A percentile compares a stretch with the other conserved stretches of the same genome.
Evolutionary conservation across 2,113 vertebrate species (phyloP).

Genomic region (Larimichthys polyactis): DNA sequence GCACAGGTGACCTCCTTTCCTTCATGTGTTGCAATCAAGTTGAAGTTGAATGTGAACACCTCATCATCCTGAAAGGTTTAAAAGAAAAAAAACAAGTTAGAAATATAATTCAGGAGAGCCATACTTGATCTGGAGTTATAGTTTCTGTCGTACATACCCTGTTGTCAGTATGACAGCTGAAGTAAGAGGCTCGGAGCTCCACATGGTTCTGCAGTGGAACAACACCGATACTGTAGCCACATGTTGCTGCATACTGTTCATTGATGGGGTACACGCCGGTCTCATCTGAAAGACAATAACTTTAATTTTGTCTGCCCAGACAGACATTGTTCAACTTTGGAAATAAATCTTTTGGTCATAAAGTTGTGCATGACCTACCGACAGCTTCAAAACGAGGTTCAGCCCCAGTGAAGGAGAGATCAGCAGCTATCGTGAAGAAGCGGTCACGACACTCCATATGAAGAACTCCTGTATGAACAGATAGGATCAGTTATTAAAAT

Average conservation of each 20-base stretch:
- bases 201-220: slow-evolving; percentile 7
- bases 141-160: too few species aligned
- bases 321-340: not conserved
- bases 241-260: slow-evolving; percentile 54
- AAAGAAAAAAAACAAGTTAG: too few species aligned
- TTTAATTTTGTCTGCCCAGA: not conserved
- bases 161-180: slow-evolving; percentile 77
- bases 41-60: slow-evolving; percentile 68
- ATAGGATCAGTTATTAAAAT: not conserved
- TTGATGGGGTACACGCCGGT: slow-evolving; percentile 60
- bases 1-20: slow-evolving; percentile 28
- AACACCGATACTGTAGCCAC: slow-evolving; percentile 71
- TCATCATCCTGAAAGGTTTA: slow-evolving; percentile 48
- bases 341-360: not conserved
- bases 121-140: too few species aligned
- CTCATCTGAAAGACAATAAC: slow-evolving; percentile 37
- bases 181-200: slow-evolving; percentile 75
- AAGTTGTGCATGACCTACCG: slow-evolving; percentile 50
- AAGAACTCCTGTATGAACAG: slow-evolving; percentile 19
- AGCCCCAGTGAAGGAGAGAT: slow-evolving; percentile 35
- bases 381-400: slow-evolving; percentile 59
- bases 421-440: slow-evolving; percentile 56
- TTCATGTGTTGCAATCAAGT: slow-evolving; percentile 36
- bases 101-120: too few species aligned
- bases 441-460: slow-evolving; percentile 58